These are phyloP conservation scores for Dasypolia templi DNA, from an alignment of 2,888 invertebrate genomes.

Conservation along the genomic window DNA sequence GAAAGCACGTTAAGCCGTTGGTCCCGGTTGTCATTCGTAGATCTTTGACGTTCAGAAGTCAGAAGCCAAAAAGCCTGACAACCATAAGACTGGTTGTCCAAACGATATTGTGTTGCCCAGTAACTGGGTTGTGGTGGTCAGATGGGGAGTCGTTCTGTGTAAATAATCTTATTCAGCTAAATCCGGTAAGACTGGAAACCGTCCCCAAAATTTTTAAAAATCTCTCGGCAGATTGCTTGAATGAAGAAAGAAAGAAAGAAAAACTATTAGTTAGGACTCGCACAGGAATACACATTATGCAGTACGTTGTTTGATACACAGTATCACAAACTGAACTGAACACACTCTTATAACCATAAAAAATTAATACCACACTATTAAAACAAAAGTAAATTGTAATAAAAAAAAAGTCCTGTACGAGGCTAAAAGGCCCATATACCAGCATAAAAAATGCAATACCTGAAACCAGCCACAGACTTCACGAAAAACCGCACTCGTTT, in stretches of 20 bases:
- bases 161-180: not conserved
- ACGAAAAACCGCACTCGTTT: not conserved
- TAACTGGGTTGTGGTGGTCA: not conserved
- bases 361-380: no score
- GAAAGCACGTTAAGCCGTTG: not conserved
- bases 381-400: no score
- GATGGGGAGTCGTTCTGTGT: not conserved
- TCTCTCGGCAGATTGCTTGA: not conserved
- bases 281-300: no score
- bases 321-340: no score
- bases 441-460: no score
- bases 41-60: not conserved
- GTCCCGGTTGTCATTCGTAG: not conserved
- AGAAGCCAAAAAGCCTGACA: not conserved
- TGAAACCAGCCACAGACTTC: not conserved
- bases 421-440: no score
- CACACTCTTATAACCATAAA: no score
- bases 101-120: not conserved
- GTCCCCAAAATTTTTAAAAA: not conserved
- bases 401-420: no score
- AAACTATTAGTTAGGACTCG: no score
- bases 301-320: no score
- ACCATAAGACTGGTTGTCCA: no score
- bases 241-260: no score
- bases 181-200: not conserved